Base-by-base conservation (phyloP, 1,140 invertebrate species). In the Maniola jurtina region DNA sequence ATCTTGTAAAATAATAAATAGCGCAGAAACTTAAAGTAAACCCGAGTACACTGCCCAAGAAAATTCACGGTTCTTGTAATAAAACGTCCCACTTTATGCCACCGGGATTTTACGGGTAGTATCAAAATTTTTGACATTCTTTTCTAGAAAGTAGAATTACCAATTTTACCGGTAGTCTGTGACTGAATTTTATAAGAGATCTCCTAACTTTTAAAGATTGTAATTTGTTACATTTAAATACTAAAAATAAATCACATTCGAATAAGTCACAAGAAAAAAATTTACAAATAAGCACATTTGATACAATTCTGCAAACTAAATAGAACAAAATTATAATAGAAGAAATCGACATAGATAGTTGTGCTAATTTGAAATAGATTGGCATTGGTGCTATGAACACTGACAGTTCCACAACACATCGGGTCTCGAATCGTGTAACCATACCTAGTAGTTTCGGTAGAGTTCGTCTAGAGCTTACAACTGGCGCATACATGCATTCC, bases 171-270 rank as follows among this genome's bases (percentile, higher is more conserved):
- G 80, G 82, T 87, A 89, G 88, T 77, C 77, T 73, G 83, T 78
- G 88, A 90, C 88, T 89, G 86, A 90, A 90, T 88, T 89, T 88
- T 90, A 81, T 89, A 88, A 87, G 81, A 74, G 54, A 78, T 83
- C 68, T 84, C 81, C 76, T 88, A 55, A 82, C 76, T 86, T 81
- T 86, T 81, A 86, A 68, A 72, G 77, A 79, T 75, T 82, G 75
- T 77, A 73, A 85, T 81, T 66, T 64, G 83, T 79, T 72, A 76
- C 75, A 78, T 81, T n/a, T 73, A 77, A 80, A 80, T 73, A 72
- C 73, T 76, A 70, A 76, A 80, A 38, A 25, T 15, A 40, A 74
- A 71, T 83, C 70, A 78, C 76, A 73, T 71, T 72, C 71, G 64
- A 73, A 71, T 71, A 66, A 77, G 69, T 84, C 68, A 78, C 76